Percentiles rank a stretch among this genome's conserved stretches.
phyloP scores from a whole-genome alignment of 2,888 invertebrate genomes.

The Drosophila kuntzei region DNA sequence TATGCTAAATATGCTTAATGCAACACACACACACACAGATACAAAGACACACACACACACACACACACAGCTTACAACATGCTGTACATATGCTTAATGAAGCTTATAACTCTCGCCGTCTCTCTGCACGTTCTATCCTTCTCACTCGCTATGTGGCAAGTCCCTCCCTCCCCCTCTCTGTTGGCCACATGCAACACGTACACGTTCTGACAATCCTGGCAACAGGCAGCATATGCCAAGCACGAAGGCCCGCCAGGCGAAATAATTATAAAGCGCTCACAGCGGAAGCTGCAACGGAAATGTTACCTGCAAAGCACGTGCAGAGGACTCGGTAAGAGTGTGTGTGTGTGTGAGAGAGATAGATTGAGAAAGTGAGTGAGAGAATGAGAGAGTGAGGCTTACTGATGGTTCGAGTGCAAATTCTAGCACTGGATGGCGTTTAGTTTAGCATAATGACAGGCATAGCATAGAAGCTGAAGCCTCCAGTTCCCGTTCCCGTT shows the following conservation, averaged over 20 bases:
- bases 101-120: conserved; percentile 81
- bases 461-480: conserved; percentile 40
- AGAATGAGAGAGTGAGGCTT: conserved; percentile 22
- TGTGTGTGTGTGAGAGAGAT: conserved; percentile 3
- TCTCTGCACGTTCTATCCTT: conserved; percentile 34
- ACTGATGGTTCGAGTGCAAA: conserved; percentile 69
- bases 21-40: conserved; percentile 46
- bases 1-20: conserved; percentile 84
- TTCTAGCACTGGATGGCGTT: conserved; percentile 79
- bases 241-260: conserved; percentile 79
- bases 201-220: conserved; percentile 75
- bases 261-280: conserved; percentile 81
- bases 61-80: conserved; percentile 68
- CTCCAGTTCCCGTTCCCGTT: conserved; percentile 29
- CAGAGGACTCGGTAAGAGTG: conserved; percentile 27
- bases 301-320: conserved; percentile 79
- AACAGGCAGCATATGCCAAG: conserved; percentile 79
- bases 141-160: conserved; percentile 3
- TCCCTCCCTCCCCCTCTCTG: not conserved
- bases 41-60: conserved; percentile 1
- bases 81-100: conserved; percentile 83
- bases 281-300: conserved; percentile 81
- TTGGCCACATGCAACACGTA: conserved; percentile 71
- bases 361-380: not conserved
- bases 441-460: conserved; percentile 82